Evolutionary conservation across 1,140 invertebrate genomes (phyloP), one percentile per base, ranked within the genome.

Genomic region (Bombus terrestris): DNA sequence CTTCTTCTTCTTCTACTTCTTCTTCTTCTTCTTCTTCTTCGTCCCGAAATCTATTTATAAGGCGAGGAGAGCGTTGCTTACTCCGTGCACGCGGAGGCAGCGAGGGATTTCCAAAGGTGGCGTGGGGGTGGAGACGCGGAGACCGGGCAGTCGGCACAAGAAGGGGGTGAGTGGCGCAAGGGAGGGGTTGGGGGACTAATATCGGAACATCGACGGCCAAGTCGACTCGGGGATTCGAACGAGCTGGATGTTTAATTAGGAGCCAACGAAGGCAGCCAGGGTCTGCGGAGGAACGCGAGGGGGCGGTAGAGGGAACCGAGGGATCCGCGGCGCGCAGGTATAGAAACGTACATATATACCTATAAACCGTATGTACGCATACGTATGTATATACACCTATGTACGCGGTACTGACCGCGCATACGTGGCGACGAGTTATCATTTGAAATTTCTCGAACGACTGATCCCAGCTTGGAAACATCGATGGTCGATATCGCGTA

Each of bases 181-280:
- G 75, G 64, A 88, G 86, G 28, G 81, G 39, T 59, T 84, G 88
- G 90, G 89, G 91, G 89, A 93, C 93, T 95, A 95, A 95, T 95
- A 95, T 95, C 95, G 92, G 92, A 94, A 94, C 94, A 95, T 95
- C 94, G 92, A 94, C 92, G 93, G 86, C 91, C 92, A 88, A 92
- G 89, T 93, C 91, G 92, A 94, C 90, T 94, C 90, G 91, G 89
- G 91, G 92, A 92, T 91, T 94, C 93, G 92, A 93, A 91, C 91
- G 88, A 93, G 92, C 89, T 94, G 92, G 94, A 95, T 95, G 94
- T 95, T 95, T 95, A 95, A 95, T 95, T 95, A 95, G 94, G 94
- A 95, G 94, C 92, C 92, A 93, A 92, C 93, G 90, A 89, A 90
- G 87, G 86, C 83, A 88, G 86, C 57, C 86, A n/a, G 68, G 47